phyloP scores from a whole-genome alignment of 2,888 invertebrate genomes.

The Molanna angustata region DNA sequence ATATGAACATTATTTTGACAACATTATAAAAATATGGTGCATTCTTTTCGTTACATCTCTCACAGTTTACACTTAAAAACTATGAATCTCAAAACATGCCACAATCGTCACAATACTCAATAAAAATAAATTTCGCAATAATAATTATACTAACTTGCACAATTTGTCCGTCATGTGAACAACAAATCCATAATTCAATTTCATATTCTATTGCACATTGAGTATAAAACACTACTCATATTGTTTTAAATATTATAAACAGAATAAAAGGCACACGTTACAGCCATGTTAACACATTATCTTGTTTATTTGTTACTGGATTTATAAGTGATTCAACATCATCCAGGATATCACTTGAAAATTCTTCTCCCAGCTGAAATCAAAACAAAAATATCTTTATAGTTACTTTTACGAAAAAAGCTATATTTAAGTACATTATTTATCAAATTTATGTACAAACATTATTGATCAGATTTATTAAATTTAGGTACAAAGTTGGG shows the following conservation, averaged over 20 bases:
- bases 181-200: too few species aligned
- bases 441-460: not conserved
- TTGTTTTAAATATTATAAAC: not conserved
- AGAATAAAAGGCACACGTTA: slow-evolving; percentile 41
- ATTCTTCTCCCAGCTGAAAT: slow-evolving; percentile 76
- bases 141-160: too few species aligned
- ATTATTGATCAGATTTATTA: too few species aligned
- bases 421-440: not conserved
- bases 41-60: too few species aligned
- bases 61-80: too few species aligned
- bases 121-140: too few species aligned
- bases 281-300: slow-evolving; percentile 85
- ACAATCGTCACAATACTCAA: too few species aligned
- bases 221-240: slow-evolving; percentile 15
- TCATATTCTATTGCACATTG: slow-evolving; percentile 15
- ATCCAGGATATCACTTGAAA: slow-evolving; percentile 82
- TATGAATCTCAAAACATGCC: too few species aligned
- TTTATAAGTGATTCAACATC: slow-evolving; percentile 88
- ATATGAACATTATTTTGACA: too few species aligned
- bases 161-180: too few species aligned
- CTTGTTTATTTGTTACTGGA: slow-evolving; percentile 81
- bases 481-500: too few species aligned
- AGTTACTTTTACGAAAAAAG: not conserved
- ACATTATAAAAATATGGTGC: too few species aligned
- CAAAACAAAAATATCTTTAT: slow-evolving; percentile 26